Percentiles rank a stretch among this genome's conserved stretches.
These are phyloP conservation scores for Eulemur mongoz DNA, from an alignment of 2,797 vertebrate genomes.

Conservation along the genomic window DNA sequence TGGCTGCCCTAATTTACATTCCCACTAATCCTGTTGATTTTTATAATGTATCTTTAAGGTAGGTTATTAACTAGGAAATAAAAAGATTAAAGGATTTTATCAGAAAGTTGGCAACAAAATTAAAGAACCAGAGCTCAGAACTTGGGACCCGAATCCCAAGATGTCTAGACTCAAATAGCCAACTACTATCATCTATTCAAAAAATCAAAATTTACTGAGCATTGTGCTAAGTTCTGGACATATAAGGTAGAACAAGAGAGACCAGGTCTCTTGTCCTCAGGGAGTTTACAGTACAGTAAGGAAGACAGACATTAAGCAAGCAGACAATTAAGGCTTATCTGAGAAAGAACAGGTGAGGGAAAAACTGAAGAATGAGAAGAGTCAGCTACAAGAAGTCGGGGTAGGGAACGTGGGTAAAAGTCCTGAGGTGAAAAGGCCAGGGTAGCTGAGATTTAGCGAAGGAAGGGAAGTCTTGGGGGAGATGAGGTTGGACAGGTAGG, in stretches of 20 bases:
- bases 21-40: background rate
- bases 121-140: background rate
- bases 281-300: background rate
- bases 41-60: constrained; percentile 24
- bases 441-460: background rate
- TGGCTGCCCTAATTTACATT: background rate
- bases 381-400: too few relatives aligned
- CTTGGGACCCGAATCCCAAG: background rate
- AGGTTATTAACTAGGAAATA: constrained; percentile 16
- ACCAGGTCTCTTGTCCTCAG: background rate
- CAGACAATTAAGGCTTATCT: background rate
- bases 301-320: background rate
- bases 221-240: background rate
- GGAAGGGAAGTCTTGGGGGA: background rate
- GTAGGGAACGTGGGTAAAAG: background rate
- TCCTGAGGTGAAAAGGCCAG: background rate
- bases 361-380: background rate
- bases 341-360: background rate
- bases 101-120: constrained; percentile 8
- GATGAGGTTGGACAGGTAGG: background rate
- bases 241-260: background rate
- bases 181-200: background rate
- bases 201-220: background rate
- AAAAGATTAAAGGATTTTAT: background rate
- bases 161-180: background rate